These are phyloP conservation scores for Ormyrus rosae DNA, from an alignment of 2,888 invertebrate genomes.

Conservation along the genomic window DNA sequence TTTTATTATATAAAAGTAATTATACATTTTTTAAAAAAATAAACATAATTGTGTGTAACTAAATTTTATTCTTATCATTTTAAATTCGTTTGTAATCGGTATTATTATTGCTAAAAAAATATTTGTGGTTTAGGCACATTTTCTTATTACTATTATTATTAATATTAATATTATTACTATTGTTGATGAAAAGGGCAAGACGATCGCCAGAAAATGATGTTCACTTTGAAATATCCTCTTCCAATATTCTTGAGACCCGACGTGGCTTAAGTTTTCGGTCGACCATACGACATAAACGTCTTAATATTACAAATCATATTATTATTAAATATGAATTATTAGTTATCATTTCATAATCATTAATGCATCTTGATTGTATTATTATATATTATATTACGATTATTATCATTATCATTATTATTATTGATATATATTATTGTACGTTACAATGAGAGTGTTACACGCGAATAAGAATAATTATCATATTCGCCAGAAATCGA, in stretches of 20 bases:
- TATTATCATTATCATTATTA: constrained; percentile 45
- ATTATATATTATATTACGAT: constrained; percentile 46
- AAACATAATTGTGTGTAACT: not conserved
- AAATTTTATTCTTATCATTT: constrained; percentile 12
- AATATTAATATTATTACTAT: constrained; percentile 22
- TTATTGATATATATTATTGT: constrained; percentile 48
- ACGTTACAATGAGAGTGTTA: constrained; percentile 26
- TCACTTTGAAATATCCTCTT: constrained; percentile 47
- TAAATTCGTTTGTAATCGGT: not conserved
- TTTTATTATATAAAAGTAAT: constrained; percentile 2
- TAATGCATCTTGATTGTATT: constrained; percentile 51
- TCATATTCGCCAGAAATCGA: constrained; percentile 3
- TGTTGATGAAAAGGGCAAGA: constrained; percentile 38
- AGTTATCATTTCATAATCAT: constrained; percentile 48
- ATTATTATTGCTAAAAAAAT: constrained; percentile 12
- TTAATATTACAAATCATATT: constrained; percentile 39
- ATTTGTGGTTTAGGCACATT: not conserved
- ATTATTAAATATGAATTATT: constrained; percentile 40
- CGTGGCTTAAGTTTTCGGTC: constrained; percentile 51
- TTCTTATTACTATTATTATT: constrained; percentile 1
- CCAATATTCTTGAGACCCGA: constrained; percentile 54
- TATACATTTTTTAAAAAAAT: not conserved
- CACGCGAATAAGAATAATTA: constrained; percentile 7
- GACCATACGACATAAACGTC: constrained; percentile 55
- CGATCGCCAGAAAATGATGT: constrained; percentile 41